Conservation (phyloP, 1,140 invertebrate genomes). For the Drosophila pseudoananassae region DNA sequence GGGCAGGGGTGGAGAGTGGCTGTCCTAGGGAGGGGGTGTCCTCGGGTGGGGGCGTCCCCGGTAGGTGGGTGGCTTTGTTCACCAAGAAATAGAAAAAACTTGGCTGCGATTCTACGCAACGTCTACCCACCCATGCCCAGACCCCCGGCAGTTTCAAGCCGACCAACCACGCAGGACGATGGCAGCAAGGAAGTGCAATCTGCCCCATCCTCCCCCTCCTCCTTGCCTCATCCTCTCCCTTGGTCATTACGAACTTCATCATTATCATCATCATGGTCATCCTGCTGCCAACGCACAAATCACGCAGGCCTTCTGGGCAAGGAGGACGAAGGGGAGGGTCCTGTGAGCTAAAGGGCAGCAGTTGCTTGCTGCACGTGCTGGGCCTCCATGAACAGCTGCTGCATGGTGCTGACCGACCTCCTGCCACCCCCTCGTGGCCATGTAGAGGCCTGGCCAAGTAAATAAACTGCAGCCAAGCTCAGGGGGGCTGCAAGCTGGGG, state of each 20-base stretch:
- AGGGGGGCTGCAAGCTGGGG: not conserved
- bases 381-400: conserved; percentile 75
- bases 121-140: conserved; percentile 58
- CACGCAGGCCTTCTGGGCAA: conserved; percentile 23
- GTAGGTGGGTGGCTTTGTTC: conserved; percentile 15
- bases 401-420: conserved; percentile 17
- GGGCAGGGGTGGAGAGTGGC: not conserved
- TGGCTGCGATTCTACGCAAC: conserved; percentile 72
- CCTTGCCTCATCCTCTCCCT: conserved; percentile 3
- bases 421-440: conserved; percentile 17
- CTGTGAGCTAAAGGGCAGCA: conserved; percentile 55
- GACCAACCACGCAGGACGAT: conserved; percentile 68
- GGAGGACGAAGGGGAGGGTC: not conserved
- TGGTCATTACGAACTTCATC: conserved; percentile 27
- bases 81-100: conserved; percentile 81
- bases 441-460: conserved; percentile 75
- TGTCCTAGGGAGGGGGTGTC: not conserved
- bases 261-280: conserved; percentile 27
- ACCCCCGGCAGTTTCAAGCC: conserved; percentile 39
- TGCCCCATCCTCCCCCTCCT: conserved; percentile 30
- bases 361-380: conserved; percentile 81
- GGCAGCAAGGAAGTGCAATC: conserved; percentile 51
- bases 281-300: conserved; percentile 64
- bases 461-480: conserved; percentile 55
- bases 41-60: not conserved